A percentile compares a stretch with the other conserved stretches of the same genome.
Evolutionary conservation across 2,888 invertebrate genomes (phyloP).

Genomic region (Ophraella communa): DNA sequence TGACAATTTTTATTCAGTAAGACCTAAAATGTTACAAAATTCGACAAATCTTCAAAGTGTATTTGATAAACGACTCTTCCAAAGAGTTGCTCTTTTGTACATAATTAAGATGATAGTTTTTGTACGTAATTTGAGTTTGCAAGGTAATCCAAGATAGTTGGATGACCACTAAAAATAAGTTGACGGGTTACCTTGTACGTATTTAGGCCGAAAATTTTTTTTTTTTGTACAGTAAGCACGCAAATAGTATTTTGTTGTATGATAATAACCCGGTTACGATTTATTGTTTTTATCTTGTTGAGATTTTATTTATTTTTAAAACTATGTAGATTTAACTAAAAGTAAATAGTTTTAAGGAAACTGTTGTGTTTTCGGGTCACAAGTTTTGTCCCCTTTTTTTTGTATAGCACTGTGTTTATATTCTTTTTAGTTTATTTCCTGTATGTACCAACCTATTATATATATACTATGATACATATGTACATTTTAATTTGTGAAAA

Average conservation of each 20-base stretch:
- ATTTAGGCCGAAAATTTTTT: constrained; percentile 41
- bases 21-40: too few relatives aligned
- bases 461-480: constrained; percentile 2
- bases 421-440: constrained; percentile 35
- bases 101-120: too few relatives aligned
- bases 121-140: too few relatives aligned
- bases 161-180: too few relatives aligned
- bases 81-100: too few relatives aligned
- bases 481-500: constrained; percentile 24
- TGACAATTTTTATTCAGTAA: too few relatives aligned
- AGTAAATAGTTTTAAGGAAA: constrained; percentile 32
- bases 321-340: constrained; percentile 36
- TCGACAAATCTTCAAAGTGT: too few relatives aligned
- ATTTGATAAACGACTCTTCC: too few relatives aligned
- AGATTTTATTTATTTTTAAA: constrained; percentile 37
- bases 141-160: too few relatives aligned
- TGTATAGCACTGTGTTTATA: constrained; percentile 58
- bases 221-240: too few relatives aligned
- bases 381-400: constrained; percentile 40
- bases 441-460: constrained; percentile 29
- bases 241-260: too few relatives aligned
- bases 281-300: constrained; percentile 28
- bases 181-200: too few relatives aligned
- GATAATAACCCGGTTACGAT: constrained; percentile 25
- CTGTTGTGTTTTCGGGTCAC: constrained; percentile 48